Base-by-base conservation (phyloP, 2,113 vertebrate genomes). In the Rafetus swinhoei region DNA sequence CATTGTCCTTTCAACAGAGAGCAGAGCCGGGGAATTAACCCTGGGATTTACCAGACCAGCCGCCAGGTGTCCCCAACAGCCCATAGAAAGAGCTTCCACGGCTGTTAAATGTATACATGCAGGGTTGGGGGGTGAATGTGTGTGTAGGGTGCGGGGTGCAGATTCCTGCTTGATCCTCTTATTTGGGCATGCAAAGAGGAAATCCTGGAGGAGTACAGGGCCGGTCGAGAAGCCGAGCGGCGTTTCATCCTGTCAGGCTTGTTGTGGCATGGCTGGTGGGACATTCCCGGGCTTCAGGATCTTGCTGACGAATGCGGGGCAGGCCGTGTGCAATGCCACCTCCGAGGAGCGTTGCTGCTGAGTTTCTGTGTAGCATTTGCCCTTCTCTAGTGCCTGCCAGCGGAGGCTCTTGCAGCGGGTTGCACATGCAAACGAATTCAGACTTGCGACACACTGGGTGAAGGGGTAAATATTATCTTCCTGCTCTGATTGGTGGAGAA, bases 61-160 rank as follows among this genome's bases (percentile, higher is more conserved):
- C 97, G 2, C 96, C 96, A 97, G 97, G 53, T 95, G 97, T 96
- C 96, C 95, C 79, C 94, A 86, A 88, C 65, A 90, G 82, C 77
- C 57, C 54, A 12, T 84, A 77, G 92, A 95, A 35, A 72, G 52
- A 39, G 50, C 39, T 2, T n/a, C 2, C 13, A 1, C 65, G 27
- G 60, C 15, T 62, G 14, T 14, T 69, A n/a, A 69, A 69, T 45
- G n/a, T 19, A n/a, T 2, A 8, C 10, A 11, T 72, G 16, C 32
- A 1, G 65, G 15, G 8, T 72, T 35, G 16, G n/a, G 35, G n/a
- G 65, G n/a, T 32, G n/a, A 35, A 21, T 21, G 65, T 35, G 65
- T 35, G n/a, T 72, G 65, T 8, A 19, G 65, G n/a, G 18, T 21
- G 16, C 4, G 14, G 29, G 16, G 8, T 69, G 32, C 32, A n/a